Evolutionary conservation across 1,140 invertebrate species (phyloP), one percentile per base, ranked within the genome.

Genomic region (Aphelenchoides besseyi): DNA sequence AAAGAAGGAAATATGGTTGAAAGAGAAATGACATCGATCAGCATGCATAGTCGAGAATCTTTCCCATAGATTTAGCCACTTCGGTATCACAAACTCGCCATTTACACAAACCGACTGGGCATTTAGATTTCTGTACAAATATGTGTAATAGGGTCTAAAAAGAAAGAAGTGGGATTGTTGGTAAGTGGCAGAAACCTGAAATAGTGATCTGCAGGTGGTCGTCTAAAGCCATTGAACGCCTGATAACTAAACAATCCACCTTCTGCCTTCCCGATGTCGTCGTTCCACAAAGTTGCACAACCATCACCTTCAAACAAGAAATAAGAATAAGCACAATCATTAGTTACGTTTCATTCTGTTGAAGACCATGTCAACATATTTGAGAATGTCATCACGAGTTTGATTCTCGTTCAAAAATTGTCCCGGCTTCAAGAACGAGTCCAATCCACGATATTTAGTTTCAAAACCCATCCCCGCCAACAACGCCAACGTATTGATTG

Each of bases 211-310:
- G 78, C 71, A 32, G 78, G 78, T 2, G 70, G 26, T 16, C 55
- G 53, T 8, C 54, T 57, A 53, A 79, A 79, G 37, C 76, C 75
- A 18, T 32, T 55, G 33, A 77, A 76, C 32, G 68, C 69, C 8
- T 74, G 75, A 33, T 79, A 79, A 54, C 80, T 75, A 61, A 80
- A 79, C 0, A 79, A 72, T 29, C 78, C 78, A n/a, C 1, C 67
- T 30, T 9, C 59, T 70, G 48, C 37, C 66, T 5, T 62, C n/a
- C 68, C 70, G 35, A 77, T 76, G 48, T 79, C 78, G 28, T 79
- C 78, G 41, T 79, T 79, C 32, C 71, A 71, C 33, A 80, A 3
- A n/a, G 63, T 76, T 30, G 48, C 54, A 66, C 76, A 78, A 29
- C 72, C 76, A 28, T 67, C 57, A 48, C 73, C 74, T 76, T 53